Evolutionary conservation across 64 coral and sea anemone genomes (phyloP).

Genomic region (Pocillopora verrucosa): DNA sequence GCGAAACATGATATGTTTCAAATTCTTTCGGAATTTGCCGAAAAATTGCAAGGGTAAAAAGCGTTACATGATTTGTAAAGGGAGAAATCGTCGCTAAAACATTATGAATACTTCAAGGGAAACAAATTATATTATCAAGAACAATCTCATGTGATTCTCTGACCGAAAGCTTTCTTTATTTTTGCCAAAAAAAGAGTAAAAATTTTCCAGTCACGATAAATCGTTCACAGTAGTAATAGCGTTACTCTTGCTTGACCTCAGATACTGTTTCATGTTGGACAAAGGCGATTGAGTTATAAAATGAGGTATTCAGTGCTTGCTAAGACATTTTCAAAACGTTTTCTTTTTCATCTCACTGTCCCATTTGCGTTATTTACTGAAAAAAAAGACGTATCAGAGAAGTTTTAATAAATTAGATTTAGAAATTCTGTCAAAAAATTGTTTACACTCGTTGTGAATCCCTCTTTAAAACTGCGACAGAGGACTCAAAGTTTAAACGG

Average conservation of each 20-base stretch:
- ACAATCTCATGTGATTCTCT: not conserved
- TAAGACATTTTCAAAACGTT: not conserved
- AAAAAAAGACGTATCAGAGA: no score
- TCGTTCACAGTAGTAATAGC: not conserved
- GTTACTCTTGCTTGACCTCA: not conserved
- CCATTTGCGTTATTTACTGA: no score
- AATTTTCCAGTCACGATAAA: not conserved
- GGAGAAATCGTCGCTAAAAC: no score
- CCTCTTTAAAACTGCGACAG: no score
- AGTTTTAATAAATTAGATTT: no score
- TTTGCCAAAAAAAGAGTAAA: not conserved
- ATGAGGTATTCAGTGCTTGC: not conserved
- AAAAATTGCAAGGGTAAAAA: not conserved
- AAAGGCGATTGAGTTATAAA: conserved; percentile 23
- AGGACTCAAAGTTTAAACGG: no score
- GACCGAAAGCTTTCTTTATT: not conserved
- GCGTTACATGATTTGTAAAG: not conserved
- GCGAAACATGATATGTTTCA: not conserved
- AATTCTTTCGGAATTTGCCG: conserved; percentile 22
- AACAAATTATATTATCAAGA: not conserved
- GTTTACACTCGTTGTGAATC: no score
- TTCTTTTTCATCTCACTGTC: no score
- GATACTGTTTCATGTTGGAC: not conserved
- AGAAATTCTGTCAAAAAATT: no score
- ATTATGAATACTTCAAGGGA: no score